phyloP scores from a whole-genome alignment of 1,140 invertebrate species.

The Aphidius gifuensis region DNA sequence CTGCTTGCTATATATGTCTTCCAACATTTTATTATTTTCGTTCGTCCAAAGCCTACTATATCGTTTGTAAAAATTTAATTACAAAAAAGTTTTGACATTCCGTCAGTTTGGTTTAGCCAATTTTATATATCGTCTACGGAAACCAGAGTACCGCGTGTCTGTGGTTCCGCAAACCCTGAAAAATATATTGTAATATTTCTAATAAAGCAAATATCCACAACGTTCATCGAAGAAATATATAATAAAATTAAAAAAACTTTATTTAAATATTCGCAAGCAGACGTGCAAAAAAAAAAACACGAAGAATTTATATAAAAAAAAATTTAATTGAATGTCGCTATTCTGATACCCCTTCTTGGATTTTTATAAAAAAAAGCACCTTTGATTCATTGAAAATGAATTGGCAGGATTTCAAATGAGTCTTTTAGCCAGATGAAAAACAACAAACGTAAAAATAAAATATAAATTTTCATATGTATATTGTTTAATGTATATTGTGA shows the following conservation, averaged over 20 bases:
- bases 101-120: slow-evolving; percentile 47
- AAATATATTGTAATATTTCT: slow-evolving; percentile 3
- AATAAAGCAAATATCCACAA: not conserved
- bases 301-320: slow-evolving; percentile 5
- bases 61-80: slow-evolving; percentile 47
- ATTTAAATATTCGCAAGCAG: no score
- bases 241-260: no score
- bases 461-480: not conserved
- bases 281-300: not conserved
- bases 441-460: no score
- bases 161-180: slow-evolving; percentile 29
- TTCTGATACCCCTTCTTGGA: slow-evolving; percentile 3
- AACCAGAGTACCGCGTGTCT: slow-evolving; percentile 37
- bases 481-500: slow-evolving; percentile 5
- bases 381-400: slow-evolving; percentile 18
- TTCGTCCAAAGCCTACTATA: slow-evolving; percentile 1
- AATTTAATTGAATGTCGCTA: not conserved
- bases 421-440: not conserved
- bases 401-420: slow-evolving; percentile 22
- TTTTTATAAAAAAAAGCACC: slow-evolving; percentile 11
- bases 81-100: slow-evolving; percentile 52
- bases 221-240: no score
- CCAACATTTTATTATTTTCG: slow-evolving; percentile 7
- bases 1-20: slow-evolving; percentile 5
- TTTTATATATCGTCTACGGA: slow-evolving; percentile 26